These are phyloP conservation scores for Phaenicophaeus curvirostris DNA, from an alignment of 2,797 vertebrate species.

Conservation along the genomic window DNA sequence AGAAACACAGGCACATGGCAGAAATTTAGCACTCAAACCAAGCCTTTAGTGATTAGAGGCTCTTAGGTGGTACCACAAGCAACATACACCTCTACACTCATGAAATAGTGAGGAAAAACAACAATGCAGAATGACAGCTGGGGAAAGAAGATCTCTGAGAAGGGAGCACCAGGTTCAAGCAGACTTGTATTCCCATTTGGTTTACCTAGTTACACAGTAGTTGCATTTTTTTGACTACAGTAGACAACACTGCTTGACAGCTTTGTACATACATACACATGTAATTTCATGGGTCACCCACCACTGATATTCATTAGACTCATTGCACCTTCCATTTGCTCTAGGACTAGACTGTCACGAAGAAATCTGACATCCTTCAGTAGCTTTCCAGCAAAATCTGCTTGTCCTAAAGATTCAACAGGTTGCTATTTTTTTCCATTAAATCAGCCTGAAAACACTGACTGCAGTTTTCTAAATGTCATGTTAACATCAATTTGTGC, in stretches of 20 bases:
- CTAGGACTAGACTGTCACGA: background rate
- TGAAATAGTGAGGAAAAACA: background rate
- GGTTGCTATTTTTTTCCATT: constrained; percentile 17
- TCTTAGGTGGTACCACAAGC: background rate
- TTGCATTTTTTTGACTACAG: background rate
- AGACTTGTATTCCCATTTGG: background rate
- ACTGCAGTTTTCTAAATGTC: background rate
- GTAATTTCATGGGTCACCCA: constrained; percentile 43
- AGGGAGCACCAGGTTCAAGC: background rate
- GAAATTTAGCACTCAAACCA: background rate
- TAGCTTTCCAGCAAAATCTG: constrained; percentile 20
- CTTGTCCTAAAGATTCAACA: constrained; percentile 50
- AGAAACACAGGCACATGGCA: background rate
- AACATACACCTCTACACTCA: fast-evolving
- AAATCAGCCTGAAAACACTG: background rate
- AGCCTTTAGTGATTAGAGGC: background rate
- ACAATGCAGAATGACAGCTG: background rate
- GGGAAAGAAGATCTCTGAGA: background rate
- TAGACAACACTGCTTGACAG: background rate
- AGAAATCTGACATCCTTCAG: background rate
- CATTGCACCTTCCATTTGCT: background rate
- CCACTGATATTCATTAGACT: background rate
- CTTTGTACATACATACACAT: background rate
- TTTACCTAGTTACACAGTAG: background rate
- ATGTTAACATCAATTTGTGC: background rate